phyloP scores from a whole-genome alignment of 2,797 vertebrate species.

The Lindbergichthys nudifrons region DNA sequence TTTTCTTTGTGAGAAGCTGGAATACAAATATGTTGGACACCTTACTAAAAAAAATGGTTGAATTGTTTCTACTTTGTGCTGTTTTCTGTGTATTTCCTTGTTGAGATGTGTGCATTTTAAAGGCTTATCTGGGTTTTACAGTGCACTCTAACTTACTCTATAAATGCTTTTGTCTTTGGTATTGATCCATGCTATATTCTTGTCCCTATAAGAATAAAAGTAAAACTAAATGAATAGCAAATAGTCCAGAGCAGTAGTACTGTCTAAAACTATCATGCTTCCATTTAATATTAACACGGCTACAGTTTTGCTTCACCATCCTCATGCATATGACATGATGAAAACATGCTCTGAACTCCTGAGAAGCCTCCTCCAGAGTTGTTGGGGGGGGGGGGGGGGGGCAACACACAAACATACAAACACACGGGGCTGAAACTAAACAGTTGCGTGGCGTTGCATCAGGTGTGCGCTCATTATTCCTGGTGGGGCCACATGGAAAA shows the following conservation, averaged over 20 bases:
- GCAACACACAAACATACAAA: slow-evolving; percentile 73
- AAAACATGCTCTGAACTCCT: slow-evolving; percentile 43
- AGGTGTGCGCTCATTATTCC: slow-evolving; percentile 81
- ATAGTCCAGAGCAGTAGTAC: background rate
- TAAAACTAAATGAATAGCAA: background rate
- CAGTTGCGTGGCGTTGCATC: slow-evolving; percentile 86
- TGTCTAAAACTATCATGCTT: background rate
- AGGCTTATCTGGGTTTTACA: background rate
- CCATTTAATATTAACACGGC: background rate
- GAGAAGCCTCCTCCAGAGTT: slow-evolving; percentile 29
- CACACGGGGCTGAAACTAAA: slow-evolving; percentile 69
- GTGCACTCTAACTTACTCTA: background rate
- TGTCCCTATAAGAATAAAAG: background rate
- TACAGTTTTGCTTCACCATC: background rate
- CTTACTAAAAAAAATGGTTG: background rate
- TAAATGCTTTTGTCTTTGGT: background rate
- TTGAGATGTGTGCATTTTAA: slow-evolving; percentile 6
- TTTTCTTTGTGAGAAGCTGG: no score
- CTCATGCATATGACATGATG: slow-evolving; percentile 18
- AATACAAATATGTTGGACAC: no score
- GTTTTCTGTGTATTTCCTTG: slow-evolving; percentile 20
- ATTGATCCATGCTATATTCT: background rate
- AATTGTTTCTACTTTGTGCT: background rate
- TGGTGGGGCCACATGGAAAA: slow-evolving; percentile 80
- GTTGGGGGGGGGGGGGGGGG: slow-evolving; percentile 49